A percentile compares a stretch with the other conserved stretches of the same genome.
phyloP scores from a whole-genome alignment of 2,797 vertebrate genomes.

The Enteromius unitaeniatus region DNA sequence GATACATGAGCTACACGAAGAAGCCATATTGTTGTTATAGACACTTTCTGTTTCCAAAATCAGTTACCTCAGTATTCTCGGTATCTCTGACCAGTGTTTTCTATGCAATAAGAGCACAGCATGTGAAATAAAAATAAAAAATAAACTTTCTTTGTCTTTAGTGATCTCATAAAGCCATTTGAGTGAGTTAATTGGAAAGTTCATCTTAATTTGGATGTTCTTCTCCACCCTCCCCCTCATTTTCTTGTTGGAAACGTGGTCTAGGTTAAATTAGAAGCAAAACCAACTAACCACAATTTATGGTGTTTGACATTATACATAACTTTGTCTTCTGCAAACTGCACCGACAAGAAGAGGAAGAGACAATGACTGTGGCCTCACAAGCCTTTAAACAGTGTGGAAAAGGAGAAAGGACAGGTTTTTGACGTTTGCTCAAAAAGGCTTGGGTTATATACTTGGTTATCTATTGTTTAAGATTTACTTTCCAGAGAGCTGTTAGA shows the following conservation, averaged over 20 bases:
- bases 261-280: constrained; percentile 13
- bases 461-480: neutral
- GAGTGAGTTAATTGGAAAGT: neutral
- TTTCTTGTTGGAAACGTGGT: neutral
- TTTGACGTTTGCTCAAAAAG: neutral
- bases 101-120: neutral
- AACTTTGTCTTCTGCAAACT: neutral
- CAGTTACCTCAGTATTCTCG: no score
- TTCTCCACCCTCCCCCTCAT: neutral
- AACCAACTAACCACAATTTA: neutral
- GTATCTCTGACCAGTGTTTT: neutral
- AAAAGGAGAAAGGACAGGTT: constrained; percentile 5
- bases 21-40: constrained; percentile 2
- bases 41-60: neutral
- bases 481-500: neutral
- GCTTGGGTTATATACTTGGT: neutral
- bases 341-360: constrained; percentile 11
- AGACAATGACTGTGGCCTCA: neutral
- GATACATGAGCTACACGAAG: constrained; percentile 1
- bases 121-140: neutral
- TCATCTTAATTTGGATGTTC: constrained; percentile 1
- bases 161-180: neutral
- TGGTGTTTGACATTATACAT: neutral
- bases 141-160: neutral
- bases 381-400: no score